Evolutionary conservation across 2,888 invertebrate genomes (phyloP), one percentile per base, ranked within the genome.

Genomic region (Gnatocerus cornutus): DNA sequence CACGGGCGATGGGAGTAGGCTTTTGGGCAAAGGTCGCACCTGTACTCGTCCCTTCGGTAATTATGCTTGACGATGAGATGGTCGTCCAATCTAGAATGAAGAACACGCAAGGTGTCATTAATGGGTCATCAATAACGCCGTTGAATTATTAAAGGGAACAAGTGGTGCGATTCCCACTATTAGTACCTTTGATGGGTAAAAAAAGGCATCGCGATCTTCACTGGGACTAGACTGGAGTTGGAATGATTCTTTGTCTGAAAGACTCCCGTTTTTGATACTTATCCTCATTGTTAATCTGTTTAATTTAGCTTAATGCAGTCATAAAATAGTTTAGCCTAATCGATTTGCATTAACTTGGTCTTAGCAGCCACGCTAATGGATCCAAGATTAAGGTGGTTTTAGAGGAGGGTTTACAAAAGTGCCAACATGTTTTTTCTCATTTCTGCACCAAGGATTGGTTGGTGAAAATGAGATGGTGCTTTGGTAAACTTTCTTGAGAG

Each of bases 1-100:
- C 94, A 88, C 0, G 93, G 92, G 50, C 94, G 90, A 88, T 93
- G 92, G 76, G 93, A 90, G 86, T 94, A 97, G 3, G 92, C 90
- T 77, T 92, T 90, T 14, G 93, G 91, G 84, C 97, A 97, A 71
- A 91, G 90, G 77, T 95, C 94, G 84, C 97, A 97, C 79, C 89
- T 90, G 84, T 91, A 93, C 76, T 94, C 93, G 72, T 92, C 90
- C 29, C 91, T 90, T 13, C 91, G 91, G 82, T 93, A 94, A 70
- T 91, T 91, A 87, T 96, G 96, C 59, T 90, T 89, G 67, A 89
- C 88, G 63, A 95, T 89, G 82, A 95, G 85, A 83, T 96, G 96
- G 73, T 91, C 92, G 84, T 96, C 94, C 84, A 96, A 89, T 81
- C 96, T 96, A 89, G 16, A 91, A 90, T 8, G 30, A 27, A 9